Conservation (phyloP, 2,113 vertebrate genomes). For the Gobio gobio region DNA sequence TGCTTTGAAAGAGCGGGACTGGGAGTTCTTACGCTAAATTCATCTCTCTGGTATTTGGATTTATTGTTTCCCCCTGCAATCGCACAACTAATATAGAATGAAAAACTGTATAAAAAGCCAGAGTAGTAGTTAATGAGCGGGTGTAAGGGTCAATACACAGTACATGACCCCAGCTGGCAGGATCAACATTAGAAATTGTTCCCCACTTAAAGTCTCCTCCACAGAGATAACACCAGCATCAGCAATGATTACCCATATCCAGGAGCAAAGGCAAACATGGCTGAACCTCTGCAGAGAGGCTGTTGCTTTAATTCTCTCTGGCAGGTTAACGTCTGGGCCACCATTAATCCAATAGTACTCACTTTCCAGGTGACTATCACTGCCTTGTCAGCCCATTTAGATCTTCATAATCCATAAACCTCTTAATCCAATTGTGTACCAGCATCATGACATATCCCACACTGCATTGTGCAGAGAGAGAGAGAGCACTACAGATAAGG, state of each 20-base stretch:
- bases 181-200: not conserved
- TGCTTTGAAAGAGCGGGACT: not conserved
- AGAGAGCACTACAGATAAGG: not conserved
- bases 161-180: not conserved
- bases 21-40: not conserved
- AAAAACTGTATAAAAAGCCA: not conserved
- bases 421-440: conserved; percentile 12
- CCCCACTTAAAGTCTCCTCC: not conserved
- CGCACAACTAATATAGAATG: not conserved
- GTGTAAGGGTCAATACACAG: not conserved
- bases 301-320: conserved; percentile 21
- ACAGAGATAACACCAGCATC: not conserved
- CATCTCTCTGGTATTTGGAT: not conserved
- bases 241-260: not conserved
- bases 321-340: not conserved
- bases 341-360: conserved; percentile 42
- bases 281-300: not conserved
- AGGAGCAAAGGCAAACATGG: conserved; percentile 3
- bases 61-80: not conserved
- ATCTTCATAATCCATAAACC: conserved; percentile 36
- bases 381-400: conserved; percentile 12
- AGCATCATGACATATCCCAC: conserved; percentile 8
- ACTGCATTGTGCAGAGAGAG: not conserved
- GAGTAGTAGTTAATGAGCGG: not conserved
- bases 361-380: conserved; percentile 30